Conservation (phyloP, 2,888 invertebrate genomes). For the Drosophila aldrichi region DNA sequence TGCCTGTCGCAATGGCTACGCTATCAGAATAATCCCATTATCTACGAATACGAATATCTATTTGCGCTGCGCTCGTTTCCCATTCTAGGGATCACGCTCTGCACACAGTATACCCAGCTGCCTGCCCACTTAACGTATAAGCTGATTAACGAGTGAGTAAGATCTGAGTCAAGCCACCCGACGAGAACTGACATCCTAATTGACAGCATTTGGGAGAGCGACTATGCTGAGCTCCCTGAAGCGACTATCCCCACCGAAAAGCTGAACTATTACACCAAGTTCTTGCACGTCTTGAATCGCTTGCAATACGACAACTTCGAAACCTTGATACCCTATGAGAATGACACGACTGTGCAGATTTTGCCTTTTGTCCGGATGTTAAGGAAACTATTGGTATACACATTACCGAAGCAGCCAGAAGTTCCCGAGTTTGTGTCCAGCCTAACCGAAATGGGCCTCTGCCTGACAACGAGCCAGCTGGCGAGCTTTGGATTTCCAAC, state of each 20-base stretch:
- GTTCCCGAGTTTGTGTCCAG: constrained; percentile 58
- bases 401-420: constrained; percentile 9
- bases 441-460: constrained; percentile 83
- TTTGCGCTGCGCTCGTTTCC: constrained; percentile 86
- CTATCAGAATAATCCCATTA: constrained; percentile 86
- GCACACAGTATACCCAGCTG: constrained; percentile 80
- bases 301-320: constrained; percentile 69
- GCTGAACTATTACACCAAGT: constrained; percentile 32
- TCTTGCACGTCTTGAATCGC: constrained; percentile 64
- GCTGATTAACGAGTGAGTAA: constrained; percentile 61
- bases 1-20: constrained; percentile 84
- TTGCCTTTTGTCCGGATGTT: constrained; percentile 64
- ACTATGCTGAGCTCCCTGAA: constrained; percentile 31
- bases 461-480: constrained; percentile 75
- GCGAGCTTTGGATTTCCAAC: constrained; percentile 56
- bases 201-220: constrained; percentile 32
- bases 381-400: background rate
- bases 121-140: background rate
- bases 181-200: background rate
- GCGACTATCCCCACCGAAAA: background rate
- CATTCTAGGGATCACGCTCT: constrained; percentile 86
- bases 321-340: constrained; percentile 62
- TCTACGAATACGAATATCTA: constrained; percentile 86
- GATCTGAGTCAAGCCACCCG: background rate
- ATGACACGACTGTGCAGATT: constrained; percentile 68